These are phyloP conservation scores for Atherinosoma microstoma DNA, from an alignment of 2,797 vertebrate species.

Conservation along the genomic window DNA sequence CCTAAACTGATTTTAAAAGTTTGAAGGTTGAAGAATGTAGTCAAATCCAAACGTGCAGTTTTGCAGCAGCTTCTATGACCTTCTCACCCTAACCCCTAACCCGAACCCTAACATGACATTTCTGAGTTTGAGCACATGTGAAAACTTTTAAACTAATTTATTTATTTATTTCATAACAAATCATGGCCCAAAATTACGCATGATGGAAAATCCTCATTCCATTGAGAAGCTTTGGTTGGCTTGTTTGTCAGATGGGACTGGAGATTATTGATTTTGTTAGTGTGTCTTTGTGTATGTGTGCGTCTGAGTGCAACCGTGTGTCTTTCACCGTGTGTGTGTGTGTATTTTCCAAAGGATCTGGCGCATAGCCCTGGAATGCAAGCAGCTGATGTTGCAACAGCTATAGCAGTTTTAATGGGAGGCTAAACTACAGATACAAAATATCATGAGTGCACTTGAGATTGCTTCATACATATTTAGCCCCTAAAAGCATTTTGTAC, in stretches of 20 bases:
- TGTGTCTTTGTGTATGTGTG: constrained; percentile 27
- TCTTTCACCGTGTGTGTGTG: constrained; percentile 7
- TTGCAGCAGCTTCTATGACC: constrained; percentile 17
- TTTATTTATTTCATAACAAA: constrained; percentile 42
- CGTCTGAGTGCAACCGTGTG: constrained; percentile 8
- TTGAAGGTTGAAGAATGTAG: too few species aligned
- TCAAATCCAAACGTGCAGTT: not conserved
- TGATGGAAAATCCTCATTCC: constrained; percentile 41
- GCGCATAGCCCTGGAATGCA: constrained; percentile 52
- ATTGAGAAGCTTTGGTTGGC: constrained; percentile 54
- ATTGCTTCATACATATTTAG: constrained; percentile 54
- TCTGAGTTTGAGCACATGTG: constrained; percentile 23
- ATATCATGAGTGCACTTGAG: constrained; percentile 28
- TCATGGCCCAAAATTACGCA: constrained; percentile 65
- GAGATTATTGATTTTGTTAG: constrained; percentile 80
- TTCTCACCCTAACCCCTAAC: too few species aligned
- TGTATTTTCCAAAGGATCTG: constrained; percentile 33
- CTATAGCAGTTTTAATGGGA: constrained; percentile 33
- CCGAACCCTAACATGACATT: not conserved
- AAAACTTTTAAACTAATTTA: constrained; percentile 30
- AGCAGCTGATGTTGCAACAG: constrained; percentile 58
- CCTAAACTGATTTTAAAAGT: too few species aligned
- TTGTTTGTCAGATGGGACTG: constrained; percentile 68
- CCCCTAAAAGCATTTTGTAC: constrained; percentile 17
- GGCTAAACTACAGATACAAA: constrained; percentile 34